Percentiles rank a stretch among this genome's conserved stretches.
These are phyloP conservation scores for Elanoides forficatus DNA, from an alignment of 2,113 vertebrate species.

Conservation along the genomic window DNA sequence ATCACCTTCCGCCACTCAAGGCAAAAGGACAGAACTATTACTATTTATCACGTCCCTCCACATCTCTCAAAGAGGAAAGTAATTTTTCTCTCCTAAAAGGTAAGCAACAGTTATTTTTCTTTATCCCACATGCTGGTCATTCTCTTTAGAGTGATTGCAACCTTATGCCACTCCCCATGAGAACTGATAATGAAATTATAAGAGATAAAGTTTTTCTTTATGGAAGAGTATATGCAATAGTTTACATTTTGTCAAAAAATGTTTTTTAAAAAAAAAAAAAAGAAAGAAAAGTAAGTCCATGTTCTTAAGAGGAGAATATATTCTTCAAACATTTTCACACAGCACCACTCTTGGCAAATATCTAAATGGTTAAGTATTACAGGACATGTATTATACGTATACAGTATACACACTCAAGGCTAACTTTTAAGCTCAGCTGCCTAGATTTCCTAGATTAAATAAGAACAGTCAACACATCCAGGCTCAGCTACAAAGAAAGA, in stretches of 20 bases:
- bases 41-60: background rate
- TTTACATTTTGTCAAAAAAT: background rate
- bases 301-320: background rate
- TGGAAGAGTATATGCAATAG: background rate
- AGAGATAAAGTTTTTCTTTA: background rate
- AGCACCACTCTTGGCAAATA: background rate
- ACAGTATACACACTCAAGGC: background rate
- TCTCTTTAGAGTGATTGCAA: background rate
- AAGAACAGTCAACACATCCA: background rate
- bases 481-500: background rate
- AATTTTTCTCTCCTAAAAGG: background rate
- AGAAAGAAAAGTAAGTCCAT: background rate
- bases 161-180: background rate
- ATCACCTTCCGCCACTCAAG: background rate
- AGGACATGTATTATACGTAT: background rate
- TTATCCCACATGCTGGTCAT: background rate
- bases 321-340: background rate
- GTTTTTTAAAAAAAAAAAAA: too few relatives aligned
- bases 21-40: background rate
- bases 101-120: background rate
- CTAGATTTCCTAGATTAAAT: background rate
- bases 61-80: background rate
- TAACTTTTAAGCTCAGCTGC: background rate
- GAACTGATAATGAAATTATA: background rate
- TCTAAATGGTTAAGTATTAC: background rate